These are phyloP conservation scores for Phragmatobia fuliginosa DNA, from an alignment of 2,888 invertebrate species.

Conservation along the genomic window DNA sequence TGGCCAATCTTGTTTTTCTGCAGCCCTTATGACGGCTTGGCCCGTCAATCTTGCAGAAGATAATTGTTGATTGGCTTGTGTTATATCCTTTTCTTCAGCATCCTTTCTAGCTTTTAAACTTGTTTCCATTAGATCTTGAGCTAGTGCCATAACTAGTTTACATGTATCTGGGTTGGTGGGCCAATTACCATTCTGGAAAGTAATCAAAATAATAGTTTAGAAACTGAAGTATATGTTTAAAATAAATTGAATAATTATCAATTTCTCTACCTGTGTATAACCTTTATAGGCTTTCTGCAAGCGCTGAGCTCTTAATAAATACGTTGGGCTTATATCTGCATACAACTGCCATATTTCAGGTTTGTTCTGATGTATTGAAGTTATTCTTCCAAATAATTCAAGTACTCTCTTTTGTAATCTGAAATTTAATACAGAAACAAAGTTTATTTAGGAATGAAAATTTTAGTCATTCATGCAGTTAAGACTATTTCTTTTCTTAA, in stretches of 20 bases:
- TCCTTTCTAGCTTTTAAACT: slow-evolving; percentile 85
- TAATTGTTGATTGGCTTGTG: slow-evolving; percentile 84
- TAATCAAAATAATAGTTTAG: background rate
- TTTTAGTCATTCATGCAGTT: too few species aligned
- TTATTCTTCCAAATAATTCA: slow-evolving; percentile 91
- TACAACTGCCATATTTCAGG: slow-evolving; percentile 94
- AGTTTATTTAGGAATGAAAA: background rate
- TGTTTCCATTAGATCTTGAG: slow-evolving; percentile 85
- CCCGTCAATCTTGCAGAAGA: slow-evolving; percentile 87
- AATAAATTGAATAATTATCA: background rate
- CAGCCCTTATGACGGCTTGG: slow-evolving; percentile 85
- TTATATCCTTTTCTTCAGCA: slow-evolving; percentile 78
- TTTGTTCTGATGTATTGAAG: slow-evolving; percentile 89
- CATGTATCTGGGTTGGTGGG: slow-evolving; percentile 86
- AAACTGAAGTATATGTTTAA: background rate
- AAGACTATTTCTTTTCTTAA: too few species aligned
- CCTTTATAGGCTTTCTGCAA: slow-evolving; percentile 92
- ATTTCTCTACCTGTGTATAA: slow-evolving; percentile 85
- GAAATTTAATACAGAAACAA: slow-evolving; percentile 9
- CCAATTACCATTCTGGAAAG: slow-evolving; percentile 82
- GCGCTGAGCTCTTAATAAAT: slow-evolving; percentile 88
- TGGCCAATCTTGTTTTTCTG: slow-evolving; percentile 79
- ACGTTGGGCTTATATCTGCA: slow-evolving; percentile 89
- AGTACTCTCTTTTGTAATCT: slow-evolving; percentile 86
- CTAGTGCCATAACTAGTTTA: slow-evolving; percentile 88